A percentile compares a stretch with the other conserved stretches of the same genome.
Conservation (phyloP, 1,140 invertebrate species). For the Lethrus apterus region DNA sequence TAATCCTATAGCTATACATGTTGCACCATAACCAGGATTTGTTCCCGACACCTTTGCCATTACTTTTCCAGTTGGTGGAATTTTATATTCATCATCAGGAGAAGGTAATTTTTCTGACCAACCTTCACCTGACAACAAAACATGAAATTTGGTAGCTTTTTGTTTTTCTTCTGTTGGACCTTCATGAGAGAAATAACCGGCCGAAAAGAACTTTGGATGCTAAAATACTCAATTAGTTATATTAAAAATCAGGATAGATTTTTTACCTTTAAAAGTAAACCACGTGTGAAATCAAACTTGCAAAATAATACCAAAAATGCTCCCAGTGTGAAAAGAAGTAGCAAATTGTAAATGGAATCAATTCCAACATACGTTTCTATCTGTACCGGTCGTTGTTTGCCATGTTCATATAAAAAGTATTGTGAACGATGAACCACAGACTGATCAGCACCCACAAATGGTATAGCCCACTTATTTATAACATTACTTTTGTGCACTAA, state of each 20-base stretch:
- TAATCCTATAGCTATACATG: constrained; percentile 62
- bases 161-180: constrained; percentile 59
- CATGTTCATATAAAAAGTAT: constrained; percentile 58
- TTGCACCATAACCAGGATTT: constrained; percentile 80
- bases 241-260: background rate
- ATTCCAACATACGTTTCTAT: constrained; percentile 56
- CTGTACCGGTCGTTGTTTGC: constrained; percentile 64
- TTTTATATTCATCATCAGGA: constrained; percentile 51
- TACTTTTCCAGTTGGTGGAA: constrained; percentile 58
- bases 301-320: constrained; percentile 58
- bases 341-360: constrained; percentile 40
- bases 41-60: constrained; percentile 53
- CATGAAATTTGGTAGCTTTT: constrained; percentile 54
- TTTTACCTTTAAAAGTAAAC: constrained; percentile 15
- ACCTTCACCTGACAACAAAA: constrained; percentile 67
- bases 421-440: constrained; percentile 73
- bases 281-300: constrained; percentile 55
- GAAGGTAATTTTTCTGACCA: constrained; percentile 64
- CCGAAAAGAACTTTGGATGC: constrained; percentile 62
- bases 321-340: constrained; percentile 49
- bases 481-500: constrained; percentile 55
- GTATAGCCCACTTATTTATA: constrained; percentile 60
- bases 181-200: constrained; percentile 58
- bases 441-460: constrained; percentile 74
- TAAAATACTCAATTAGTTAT: constrained; percentile 8